Evolutionary conservation across 2,888 invertebrate species (phyloP), one percentile per base, ranked within the genome.

Genomic region (Alsophila aescularia): DNA sequence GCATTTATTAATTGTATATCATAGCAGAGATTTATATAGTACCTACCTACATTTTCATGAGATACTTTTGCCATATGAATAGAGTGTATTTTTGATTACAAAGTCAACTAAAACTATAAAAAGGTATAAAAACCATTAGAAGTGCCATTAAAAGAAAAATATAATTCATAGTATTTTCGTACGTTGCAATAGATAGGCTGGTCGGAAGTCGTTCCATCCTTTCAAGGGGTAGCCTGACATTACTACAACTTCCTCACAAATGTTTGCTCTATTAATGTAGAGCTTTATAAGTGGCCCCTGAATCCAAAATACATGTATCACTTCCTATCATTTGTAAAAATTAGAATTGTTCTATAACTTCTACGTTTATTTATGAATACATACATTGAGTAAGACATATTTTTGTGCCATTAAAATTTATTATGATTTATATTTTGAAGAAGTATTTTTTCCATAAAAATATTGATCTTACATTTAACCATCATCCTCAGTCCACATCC

Each of bases 101-200:
- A 58, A 61, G 54, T 56, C 44, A 35, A 34, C 44, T 58, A 47
- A 64, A 58, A 52, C 60, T 62, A 60, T 62, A 51, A 51, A 64
- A 61, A 52, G 50, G 62, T 32, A 68, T 73, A 79, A 70, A 79
- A 78, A 81, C 63, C 66, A 71, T 79, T 85, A 81, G 81, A 87
- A 86, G 89, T 90, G 89, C 89, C 89, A 90, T 90, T 89, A 85
- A 70, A 54, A 73, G 70, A 77, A 73, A 78, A 27, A 27, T n/a
- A n/a, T n/a, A n/a, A n/a, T n/a, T 35, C 67, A 83, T 81, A 83
- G 83, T 90, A 89, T 90, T 90, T 89, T 89, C 86, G 67, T 88
- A 89, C 80, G 69, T 70, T 80, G 73, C 79, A 79, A 85, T 84
- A 84, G 74, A 50, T 55, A 27, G 32, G 13, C 1, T 49, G 36